Percentiles rank a stretch among this genome's conserved stretches.
phyloP scores from a whole-genome alignment of 2,888 invertebrate genomes.

The Eupithecia pulchellata region DNA sequence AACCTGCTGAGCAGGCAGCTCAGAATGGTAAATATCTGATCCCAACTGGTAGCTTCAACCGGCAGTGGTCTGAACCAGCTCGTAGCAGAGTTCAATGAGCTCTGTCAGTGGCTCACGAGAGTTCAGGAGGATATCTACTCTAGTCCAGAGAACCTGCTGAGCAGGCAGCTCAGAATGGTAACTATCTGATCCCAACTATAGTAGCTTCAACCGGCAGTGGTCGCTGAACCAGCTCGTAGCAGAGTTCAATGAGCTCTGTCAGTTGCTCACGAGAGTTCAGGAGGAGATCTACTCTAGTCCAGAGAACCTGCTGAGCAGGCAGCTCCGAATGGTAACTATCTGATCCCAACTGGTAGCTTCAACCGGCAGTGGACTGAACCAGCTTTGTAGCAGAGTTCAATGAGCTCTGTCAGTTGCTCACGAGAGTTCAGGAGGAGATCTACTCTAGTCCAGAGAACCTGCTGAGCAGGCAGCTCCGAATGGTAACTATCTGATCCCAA shows the following conservation, averaged over 20 bases:
- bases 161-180: slow-evolving; percentile 87
- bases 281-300: slow-evolving; percentile 89
- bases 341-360: slow-evolving; percentile 69
- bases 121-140: slow-evolving; percentile 91
- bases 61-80: slow-evolving; percentile 92
- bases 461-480: slow-evolving; percentile 87
- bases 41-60: slow-evolving; percentile 73
- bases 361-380: slow-evolving; percentile 90
- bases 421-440: slow-evolving; percentile 90
- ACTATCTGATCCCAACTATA: too few relatives aligned
- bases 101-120: slow-evolving; percentile 92
- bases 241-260: slow-evolving; percentile 88
- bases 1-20: slow-evolving; percentile 88
- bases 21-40: slow-evolving; percentile 85
- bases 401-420: slow-evolving; percentile 92
- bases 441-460: slow-evolving; percentile 90
- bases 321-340: slow-evolving; percentile 86
- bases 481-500: slow-evolving; percentile 48
- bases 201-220: slow-evolving; percentile 87
- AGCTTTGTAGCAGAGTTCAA: slow-evolving; percentile 92
- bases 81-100: slow-evolving; percentile 91
- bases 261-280: background rate
- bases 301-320: slow-evolving; percentile 88
- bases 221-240: slow-evolving; percentile 86
- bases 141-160: slow-evolving; percentile 89